These are phyloP conservation scores for Acanthosepion lycidas DNA, from an alignment of 2,888 invertebrate genomes.

Conservation along the genomic window DNA sequence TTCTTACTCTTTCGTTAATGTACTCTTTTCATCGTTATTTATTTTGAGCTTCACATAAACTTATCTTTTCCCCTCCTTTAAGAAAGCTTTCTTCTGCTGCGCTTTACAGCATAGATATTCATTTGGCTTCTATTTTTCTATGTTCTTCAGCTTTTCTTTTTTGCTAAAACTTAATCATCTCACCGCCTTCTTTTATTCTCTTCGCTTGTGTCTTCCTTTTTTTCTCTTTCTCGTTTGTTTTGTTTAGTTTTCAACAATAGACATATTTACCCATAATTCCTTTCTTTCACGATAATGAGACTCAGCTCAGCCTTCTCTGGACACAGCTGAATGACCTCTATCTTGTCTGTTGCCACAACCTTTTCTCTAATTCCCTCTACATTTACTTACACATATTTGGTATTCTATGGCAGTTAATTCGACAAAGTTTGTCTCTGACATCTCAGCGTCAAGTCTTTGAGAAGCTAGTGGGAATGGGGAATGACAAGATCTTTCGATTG, in stretches of 20 bases:
- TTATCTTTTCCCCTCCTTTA: neutral
- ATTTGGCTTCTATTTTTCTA: neutral
- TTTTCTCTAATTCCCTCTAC: neutral
- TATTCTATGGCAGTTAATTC: constrained; percentile 33
- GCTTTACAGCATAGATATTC: neutral
- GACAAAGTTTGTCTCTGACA: constrained; percentile 23
- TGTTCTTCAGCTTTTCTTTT: neutral
- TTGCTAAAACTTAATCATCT: neutral
- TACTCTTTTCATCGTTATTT: too few relatives aligned
- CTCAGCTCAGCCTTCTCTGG: neutral
- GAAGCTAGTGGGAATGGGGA: neutral
- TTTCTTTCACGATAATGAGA: neutral
- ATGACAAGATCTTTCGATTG: neutral
- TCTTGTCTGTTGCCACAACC: neutral
- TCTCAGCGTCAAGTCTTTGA: constrained; percentile 13
- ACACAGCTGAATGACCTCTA: neutral
- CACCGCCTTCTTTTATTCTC: neutral
- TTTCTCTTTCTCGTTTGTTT: neutral
- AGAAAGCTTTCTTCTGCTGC: neutral
- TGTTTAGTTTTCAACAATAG: neutral
- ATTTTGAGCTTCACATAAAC: too few relatives aligned
- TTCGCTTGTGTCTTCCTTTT: neutral
- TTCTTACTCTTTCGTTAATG: too few relatives aligned
- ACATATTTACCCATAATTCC: neutral
- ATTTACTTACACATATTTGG: neutral